Conservation (phyloP, 2,113 vertebrate species). For the Macquaria ambigua region DNA sequence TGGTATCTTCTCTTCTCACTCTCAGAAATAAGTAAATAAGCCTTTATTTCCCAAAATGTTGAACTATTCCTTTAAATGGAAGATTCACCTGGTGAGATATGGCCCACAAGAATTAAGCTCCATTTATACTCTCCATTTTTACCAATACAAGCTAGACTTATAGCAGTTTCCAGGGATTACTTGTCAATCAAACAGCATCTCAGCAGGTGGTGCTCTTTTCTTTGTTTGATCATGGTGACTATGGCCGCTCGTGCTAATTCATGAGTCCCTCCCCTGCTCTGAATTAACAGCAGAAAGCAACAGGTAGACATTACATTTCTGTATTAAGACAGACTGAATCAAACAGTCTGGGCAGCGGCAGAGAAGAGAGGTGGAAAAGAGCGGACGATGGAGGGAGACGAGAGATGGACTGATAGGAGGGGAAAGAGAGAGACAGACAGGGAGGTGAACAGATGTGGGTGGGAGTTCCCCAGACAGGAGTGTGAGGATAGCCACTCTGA, state of each 20-base stretch:
- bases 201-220: constrained; percentile 57
- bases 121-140: not conserved
- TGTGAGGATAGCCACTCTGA: constrained; percentile 74
- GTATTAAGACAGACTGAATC: not conserved
- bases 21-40: not conserved
- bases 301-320: not conserved
- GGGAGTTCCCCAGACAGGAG: constrained; percentile 76
- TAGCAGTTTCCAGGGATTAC: not conserved
- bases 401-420: not conserved
- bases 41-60: not conserved
- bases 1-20: not conserved
- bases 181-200: not conserved
- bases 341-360: not conserved
- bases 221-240: constrained; percentile 1
- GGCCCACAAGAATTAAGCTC: not conserved
- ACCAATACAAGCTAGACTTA: not conserved
- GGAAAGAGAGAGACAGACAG: not conserved
- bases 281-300: no score
- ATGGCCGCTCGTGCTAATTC: not conserved
- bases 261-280: no score
- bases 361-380: not conserved
- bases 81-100: not conserved
- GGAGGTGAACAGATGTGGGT: constrained; percentile 62
- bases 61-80: not conserved
- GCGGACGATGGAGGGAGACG: not conserved